These are phyloP conservation scores for Oreochromis grahami DNA, from an alignment of 2,797 vertebrate genomes.

Conservation along the genomic window DNA sequence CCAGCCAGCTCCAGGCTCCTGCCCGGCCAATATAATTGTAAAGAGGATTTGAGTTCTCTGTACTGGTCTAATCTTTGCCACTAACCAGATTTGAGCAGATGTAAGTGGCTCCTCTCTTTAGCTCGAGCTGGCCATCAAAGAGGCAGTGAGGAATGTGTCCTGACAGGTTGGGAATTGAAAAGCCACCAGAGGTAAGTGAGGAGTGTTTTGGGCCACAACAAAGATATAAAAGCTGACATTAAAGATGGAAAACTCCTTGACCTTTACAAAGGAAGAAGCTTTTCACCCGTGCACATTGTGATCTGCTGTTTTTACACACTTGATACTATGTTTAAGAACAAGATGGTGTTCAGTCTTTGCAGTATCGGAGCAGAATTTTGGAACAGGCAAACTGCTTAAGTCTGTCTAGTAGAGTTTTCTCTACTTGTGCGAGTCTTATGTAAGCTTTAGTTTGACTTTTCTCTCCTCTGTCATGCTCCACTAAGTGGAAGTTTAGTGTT, in stretches of 20 bases:
- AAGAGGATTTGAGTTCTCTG: conserved; percentile 69
- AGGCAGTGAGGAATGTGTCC: conserved; percentile 55
- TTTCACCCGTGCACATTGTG: not conserved
- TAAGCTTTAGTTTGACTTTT: conserved; percentile 47
- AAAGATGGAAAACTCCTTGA: conserved; percentile 24
- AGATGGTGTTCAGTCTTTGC: not conserved
- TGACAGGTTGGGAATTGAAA: conserved; percentile 61
- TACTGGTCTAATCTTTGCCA: conserved; percentile 68
- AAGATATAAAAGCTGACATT: conserved; percentile 38
- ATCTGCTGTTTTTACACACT: not conserved
- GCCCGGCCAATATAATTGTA: conserved; percentile 43
- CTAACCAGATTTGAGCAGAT: conserved; percentile 72
- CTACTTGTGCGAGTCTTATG: conserved; percentile 39
- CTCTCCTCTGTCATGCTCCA: conserved; percentile 53
- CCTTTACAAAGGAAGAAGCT: not conserved
- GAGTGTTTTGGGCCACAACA: conserved; percentile 47
- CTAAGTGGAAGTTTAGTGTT: conserved; percentile 64
- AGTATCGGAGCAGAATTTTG: not conserved
- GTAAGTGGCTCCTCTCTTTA: conserved; percentile 61
- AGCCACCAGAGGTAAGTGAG: conserved; percentile 47
- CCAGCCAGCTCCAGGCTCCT: conserved; percentile 30
- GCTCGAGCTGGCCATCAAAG: conserved; percentile 50
- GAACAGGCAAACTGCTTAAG: not conserved
- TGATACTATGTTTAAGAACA: not conserved
- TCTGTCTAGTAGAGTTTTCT: not conserved